Evolutionary conservation across 2,113 vertebrate species (phyloP).

Genomic region (Puntigrus tetrazona): DNA sequence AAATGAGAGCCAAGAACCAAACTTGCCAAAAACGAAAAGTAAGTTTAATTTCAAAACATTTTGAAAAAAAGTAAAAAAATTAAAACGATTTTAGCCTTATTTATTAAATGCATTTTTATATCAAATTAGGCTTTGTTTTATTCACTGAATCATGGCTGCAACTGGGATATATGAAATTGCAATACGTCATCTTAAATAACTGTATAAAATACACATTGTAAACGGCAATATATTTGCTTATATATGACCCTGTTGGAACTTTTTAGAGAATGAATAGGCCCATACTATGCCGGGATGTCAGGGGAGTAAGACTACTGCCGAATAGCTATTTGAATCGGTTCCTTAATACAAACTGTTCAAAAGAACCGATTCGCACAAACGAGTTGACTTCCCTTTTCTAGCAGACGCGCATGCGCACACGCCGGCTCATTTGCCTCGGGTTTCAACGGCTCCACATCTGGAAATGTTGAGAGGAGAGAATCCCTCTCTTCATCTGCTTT

Average conservation of each 20-base stretch:
- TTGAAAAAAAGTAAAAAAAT: too few relatives aligned
- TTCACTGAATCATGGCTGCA: background rate
- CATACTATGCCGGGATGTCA: background rate
- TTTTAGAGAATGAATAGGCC: background rate
- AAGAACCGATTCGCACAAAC: background rate
- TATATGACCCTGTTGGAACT: background rate
- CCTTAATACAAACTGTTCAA: background rate
- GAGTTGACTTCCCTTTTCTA: background rate
- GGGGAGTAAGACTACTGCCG: background rate
- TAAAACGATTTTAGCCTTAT: too few relatives aligned
- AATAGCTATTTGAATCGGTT: background rate
- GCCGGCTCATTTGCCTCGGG: background rate
- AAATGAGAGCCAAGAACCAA: background rate
- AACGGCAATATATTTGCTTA: background rate
- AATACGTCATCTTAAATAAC: background rate
- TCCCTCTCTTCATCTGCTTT: conserved; percentile 60
- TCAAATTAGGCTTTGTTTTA: too few relatives aligned
- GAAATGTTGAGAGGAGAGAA: conserved; percentile 58
- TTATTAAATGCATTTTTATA: too few relatives aligned
- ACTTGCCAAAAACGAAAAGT: background rate
- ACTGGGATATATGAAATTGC: background rate
- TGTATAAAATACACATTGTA: background rate
- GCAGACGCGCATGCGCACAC: background rate
- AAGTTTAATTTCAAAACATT: too few relatives aligned
- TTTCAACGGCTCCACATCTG: conserved; percentile 46